Conservation (phyloP, 1,140 invertebrate species). For the Drosophila pseudoobscura region DNA sequence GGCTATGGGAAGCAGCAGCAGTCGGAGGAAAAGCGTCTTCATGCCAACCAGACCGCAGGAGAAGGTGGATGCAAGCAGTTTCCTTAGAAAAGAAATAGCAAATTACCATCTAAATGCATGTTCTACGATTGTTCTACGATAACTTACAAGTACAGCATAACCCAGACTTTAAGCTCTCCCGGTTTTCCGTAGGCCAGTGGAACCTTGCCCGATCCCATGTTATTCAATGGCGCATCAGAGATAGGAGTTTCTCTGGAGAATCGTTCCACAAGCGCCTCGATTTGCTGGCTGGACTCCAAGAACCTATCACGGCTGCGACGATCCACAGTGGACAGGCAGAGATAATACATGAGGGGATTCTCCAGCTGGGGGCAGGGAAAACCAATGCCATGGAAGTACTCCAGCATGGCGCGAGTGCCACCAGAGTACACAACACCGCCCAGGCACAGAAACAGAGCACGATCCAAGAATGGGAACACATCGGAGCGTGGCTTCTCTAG, state of each 20-base stretch:
- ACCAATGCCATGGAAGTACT: conserved; percentile 95
- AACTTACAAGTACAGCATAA: conserved; percentile 90
- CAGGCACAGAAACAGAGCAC: conserved; percentile 90
- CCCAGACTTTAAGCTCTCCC: conserved; percentile 88
- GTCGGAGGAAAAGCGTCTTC: conserved; percentile 88
- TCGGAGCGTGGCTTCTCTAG: conserved; percentile 97
- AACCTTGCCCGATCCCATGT: conserved; percentile 87
- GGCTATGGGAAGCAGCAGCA: conserved; percentile 90
- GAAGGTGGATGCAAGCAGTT: conserved; percentile 90
- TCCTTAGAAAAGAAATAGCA: conserved; percentile 84
- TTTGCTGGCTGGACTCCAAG: conserved; percentile 96
- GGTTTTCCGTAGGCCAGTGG: conserved; percentile 90
- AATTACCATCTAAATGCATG: neutral
- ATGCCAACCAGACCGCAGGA: conserved; percentile 89
- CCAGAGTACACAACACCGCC: conserved; percentile 96
- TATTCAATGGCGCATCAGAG: conserved; percentile 83
- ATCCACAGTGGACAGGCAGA: conserved; percentile 96
- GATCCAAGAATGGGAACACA: conserved; percentile 95
- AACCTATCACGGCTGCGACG: conserved; percentile 89
- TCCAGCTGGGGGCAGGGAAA: conserved; percentile 96
- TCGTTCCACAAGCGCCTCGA: conserved; percentile 94
- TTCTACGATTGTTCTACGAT: neutral
- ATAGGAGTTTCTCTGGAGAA: conserved; percentile 90
- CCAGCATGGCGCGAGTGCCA: conserved; percentile 93
- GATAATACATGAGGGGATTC: conserved; percentile 96